Percentiles rank a stretch among this genome's conserved stretches.
Conservation (phyloP, 2,797 vertebrate species). For the Myotis pilosus region DNA sequence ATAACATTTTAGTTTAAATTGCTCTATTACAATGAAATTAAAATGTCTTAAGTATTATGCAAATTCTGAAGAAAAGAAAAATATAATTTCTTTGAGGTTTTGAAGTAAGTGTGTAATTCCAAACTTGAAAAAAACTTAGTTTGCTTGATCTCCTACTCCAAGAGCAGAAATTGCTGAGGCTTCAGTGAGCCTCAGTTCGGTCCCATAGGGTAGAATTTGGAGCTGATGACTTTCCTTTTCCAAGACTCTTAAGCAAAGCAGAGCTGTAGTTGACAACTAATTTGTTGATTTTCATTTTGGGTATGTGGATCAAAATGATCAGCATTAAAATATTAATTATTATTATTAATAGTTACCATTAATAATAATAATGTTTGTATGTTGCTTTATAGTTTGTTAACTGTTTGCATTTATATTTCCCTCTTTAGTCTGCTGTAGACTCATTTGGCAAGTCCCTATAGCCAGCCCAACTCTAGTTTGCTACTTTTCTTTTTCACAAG, state of each 20-base stretch:
- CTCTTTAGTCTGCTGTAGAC: neutral
- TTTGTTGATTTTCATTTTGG: neutral
- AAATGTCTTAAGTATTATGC: neutral
- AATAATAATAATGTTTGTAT: neutral
- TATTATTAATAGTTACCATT: neutral
- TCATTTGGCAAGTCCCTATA: too few relatives aligned
- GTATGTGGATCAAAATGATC: neutral
- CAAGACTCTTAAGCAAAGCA: neutral
- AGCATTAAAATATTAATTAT: neutral
- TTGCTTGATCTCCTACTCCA: neutral
- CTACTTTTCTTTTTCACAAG: neutral
- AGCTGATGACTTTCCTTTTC: neutral
- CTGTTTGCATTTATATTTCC: neutral
- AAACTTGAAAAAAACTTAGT: neutral
- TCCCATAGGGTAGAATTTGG: neutral
- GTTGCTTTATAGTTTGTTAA: neutral
- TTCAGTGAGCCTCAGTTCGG: neutral
- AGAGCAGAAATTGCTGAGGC: neutral
- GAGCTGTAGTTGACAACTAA: neutral
- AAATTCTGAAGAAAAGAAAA: neutral
- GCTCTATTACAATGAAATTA: neutral
- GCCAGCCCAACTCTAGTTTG: neutral
- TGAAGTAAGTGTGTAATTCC: slow-evolving; percentile 9
- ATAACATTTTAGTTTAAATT: slow-evolving; percentile 18
- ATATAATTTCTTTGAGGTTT: slow-evolving; percentile 29